These are phyloP conservation scores for Acrobasis suavella DNA, from an alignment of 2,888 invertebrate species.

Conservation along the genomic window DNA sequence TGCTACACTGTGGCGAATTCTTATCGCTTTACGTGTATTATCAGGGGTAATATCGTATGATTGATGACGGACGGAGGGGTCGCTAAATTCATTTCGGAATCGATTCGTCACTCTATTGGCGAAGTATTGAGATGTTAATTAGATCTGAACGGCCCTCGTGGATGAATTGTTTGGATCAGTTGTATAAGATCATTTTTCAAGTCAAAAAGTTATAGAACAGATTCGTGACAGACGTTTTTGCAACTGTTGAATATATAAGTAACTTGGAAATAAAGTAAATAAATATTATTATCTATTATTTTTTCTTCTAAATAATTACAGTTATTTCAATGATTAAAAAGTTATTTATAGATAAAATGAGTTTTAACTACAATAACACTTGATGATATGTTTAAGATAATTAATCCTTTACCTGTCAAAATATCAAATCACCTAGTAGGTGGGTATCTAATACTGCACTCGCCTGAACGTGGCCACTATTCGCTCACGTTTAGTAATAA, in stretches of 20 bases:
- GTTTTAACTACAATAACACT: too few relatives aligned
- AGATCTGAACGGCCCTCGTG: constrained; percentile 34
- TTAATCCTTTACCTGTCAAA: too few relatives aligned
- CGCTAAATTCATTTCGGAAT: constrained; percentile 58
- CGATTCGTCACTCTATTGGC: constrained; percentile 62
- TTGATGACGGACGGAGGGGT: constrained; percentile 55
- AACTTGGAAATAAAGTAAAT: not conserved
- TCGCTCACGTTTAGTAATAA: too few relatives aligned
- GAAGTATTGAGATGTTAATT: constrained; percentile 50
- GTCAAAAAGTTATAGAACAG: not conserved
- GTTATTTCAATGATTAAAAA: too few relatives aligned
- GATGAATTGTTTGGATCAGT: constrained; percentile 24
- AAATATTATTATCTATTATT: too few relatives aligned
- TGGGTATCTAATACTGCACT: too few relatives aligned
- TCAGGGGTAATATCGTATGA: constrained; percentile 46
- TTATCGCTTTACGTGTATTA: constrained; percentile 28
- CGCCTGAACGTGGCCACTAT: too few relatives aligned
- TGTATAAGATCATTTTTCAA: constrained; percentile 7
- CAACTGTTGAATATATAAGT: not conserved
- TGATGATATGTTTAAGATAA: too few relatives aligned
- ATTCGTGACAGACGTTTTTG: not conserved
- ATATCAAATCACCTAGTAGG: too few relatives aligned
- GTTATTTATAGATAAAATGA: too few relatives aligned
- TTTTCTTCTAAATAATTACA: too few relatives aligned
- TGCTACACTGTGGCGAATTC: constrained; percentile 12